phyloP scores from a whole-genome alignment of 2,113 vertebrate genomes.

The Chelonoidis abingdonii region DNA sequence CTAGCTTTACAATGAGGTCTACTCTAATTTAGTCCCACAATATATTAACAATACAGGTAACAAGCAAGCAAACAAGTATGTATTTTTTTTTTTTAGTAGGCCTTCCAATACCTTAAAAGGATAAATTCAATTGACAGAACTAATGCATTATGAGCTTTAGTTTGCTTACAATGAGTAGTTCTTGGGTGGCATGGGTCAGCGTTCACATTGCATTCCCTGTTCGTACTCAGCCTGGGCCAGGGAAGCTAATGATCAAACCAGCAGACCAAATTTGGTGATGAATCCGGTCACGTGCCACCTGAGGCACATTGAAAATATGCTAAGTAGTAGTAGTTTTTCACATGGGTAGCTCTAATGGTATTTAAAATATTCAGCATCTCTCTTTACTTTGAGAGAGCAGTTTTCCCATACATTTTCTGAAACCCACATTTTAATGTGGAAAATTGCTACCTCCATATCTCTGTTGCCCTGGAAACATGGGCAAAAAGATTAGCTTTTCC shows the following conservation, averaged over 20 bases:
- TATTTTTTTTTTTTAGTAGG: background rate
- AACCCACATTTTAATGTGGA: background rate
- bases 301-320: no score
- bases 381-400: background rate
- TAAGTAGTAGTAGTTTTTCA: background rate
- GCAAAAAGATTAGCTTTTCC: constrained; percentile 51
- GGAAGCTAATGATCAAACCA: no score
- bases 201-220: no score
- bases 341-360: background rate
- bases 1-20: background rate
- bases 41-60: background rate
- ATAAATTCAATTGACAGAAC: background rate
- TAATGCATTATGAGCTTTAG: background rate
- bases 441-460: constrained; percentile 6
- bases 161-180: background rate
- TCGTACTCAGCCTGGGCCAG: no score
- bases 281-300: no score
- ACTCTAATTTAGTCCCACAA: background rate
- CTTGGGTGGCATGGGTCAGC: background rate
- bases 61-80: background rate
- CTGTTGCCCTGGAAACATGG: constrained; percentile 44
- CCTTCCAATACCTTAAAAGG: background rate
- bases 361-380: background rate
- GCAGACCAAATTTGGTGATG: no score
- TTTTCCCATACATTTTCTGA: background rate